Conservation (phyloP, 2,888 invertebrate species). For the Ryuthela nishihirai region DNA sequence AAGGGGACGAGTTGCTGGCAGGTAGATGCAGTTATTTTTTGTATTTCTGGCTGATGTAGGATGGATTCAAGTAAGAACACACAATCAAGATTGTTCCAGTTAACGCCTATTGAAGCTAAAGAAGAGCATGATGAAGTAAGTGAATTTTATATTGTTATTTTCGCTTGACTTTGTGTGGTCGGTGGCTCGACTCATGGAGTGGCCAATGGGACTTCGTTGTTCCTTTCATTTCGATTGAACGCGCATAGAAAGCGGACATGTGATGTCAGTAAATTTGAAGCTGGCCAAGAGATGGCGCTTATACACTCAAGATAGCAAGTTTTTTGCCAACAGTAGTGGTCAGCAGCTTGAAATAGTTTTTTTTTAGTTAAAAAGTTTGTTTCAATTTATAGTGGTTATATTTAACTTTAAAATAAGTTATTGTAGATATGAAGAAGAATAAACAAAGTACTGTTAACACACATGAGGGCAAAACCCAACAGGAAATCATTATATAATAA, state of each 20-base stretch:
- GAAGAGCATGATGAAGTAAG: slow-evolving; percentile 87
- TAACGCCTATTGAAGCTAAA: slow-evolving; percentile 67
- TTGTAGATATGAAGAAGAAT: too few relatives aligned
- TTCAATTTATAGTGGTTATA: too few relatives aligned
- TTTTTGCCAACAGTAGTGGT: too few relatives aligned
- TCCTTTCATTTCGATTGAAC: slow-evolving; percentile 20
- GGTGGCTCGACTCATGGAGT: slow-evolving; percentile 28
- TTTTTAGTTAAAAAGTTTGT: too few relatives aligned
- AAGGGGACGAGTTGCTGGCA: slow-evolving; percentile 21
- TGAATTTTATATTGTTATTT: slow-evolving; percentile 43
- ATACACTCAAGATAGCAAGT: too few relatives aligned
- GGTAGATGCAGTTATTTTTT: slow-evolving; percentile 30
- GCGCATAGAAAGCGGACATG: slow-evolving; percentile 33
- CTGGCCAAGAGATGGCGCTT: slow-evolving; percentile 39
- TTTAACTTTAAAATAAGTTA: too few relatives aligned
- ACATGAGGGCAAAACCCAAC: too few relatives aligned
- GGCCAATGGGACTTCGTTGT: slow-evolving; percentile 31
- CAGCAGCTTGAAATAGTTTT: too few relatives aligned
- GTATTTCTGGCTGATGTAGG: slow-evolving; percentile 18
- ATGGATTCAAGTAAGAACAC: slow-evolving; percentile 37
- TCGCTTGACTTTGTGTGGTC: slow-evolving; percentile 24
- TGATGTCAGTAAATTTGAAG: slow-evolving; percentile 44
- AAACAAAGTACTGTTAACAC: too few relatives aligned
- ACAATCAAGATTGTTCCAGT: slow-evolving; percentile 33
- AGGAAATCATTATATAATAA: too few relatives aligned